Conservation (phyloP, 1,140 invertebrate species). For the Ostrea edulis region DNA sequence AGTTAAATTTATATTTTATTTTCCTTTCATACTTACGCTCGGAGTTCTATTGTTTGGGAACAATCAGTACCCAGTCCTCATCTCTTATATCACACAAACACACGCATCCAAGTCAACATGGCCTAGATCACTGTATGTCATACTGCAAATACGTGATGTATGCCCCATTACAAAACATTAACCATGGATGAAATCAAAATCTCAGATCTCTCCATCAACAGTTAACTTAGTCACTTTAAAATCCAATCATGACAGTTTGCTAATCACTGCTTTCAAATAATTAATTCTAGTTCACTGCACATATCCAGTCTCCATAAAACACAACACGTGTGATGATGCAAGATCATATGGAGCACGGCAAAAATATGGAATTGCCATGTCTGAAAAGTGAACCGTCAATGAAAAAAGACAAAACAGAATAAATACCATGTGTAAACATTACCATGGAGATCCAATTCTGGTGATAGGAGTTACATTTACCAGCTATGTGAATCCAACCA, state of each 20-base stretch:
- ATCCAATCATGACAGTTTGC: not conserved
- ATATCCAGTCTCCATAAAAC: not conserved
- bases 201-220: constrained; percentile 1
- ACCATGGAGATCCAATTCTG: not conserved
- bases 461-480: not conserved
- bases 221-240: not conserved
- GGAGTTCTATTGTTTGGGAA: not conserved
- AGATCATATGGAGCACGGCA: not conserved
- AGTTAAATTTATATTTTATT: not conserved
- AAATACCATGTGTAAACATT: constrained; percentile 3
- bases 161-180: constrained; percentile 18
- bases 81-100: not conserved
- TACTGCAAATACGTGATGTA: not conserved
- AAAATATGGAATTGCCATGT: not conserved
- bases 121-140: not conserved
- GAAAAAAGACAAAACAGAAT: not conserved
- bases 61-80: not conserved
- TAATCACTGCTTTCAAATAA: constrained; percentile 26
- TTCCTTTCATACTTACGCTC: not conserved
- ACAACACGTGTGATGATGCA: not conserved
- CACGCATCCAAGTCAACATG: not conserved
- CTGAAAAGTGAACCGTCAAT: not conserved
- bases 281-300: not conserved
- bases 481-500: not conserved
- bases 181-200: not conserved